Base-by-base conservation (phyloP, 2,797 vertebrate genomes). In the Hybognathus amarus region DNA sequence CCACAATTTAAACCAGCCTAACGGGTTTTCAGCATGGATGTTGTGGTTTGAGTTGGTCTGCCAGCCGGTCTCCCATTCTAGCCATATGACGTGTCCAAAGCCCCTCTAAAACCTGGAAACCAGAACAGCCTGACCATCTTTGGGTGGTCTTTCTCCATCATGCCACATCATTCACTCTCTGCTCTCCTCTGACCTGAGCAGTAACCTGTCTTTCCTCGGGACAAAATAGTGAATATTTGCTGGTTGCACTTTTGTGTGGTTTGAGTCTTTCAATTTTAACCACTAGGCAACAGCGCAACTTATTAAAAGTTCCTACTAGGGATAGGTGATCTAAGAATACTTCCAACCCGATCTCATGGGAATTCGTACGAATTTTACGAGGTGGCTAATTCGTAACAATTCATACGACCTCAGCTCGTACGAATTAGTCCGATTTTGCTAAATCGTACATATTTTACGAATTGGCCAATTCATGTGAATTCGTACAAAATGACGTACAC, bases 211-310 rank as follows among this genome's bases (percentile, higher is more conserved):
- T 50, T 50, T 18, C 11, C n/a, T 36, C 5, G 30, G 36, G n/a
- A 24, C 66, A 59, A n/a, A 61, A 56, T 42, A 38, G 50, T 69
- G 64, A 1, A 54, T 54, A 3, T 70, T 80, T 7, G 1, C 36
- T 24, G 68, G 54, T 81, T 36, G 20, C 20, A 30, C 20, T 12
- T 47, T 79, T 71, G 68, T 80, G 79, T 47, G 54, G 8, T 80
- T 80, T 17, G 5, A 59, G 59, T 22, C 5, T 73, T 33, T 50
- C 15, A 22, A 42, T 42, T 45, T 61, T 61, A 18, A 47, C 68
- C 67, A 33, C 24, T 22, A 61, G 40, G 42, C 69, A 45, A 81
- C 22, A 24, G 11, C 56, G 33, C 7, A 4, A 33, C 36, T 20
- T 47, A 47, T 66, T 18, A 45, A 77, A 30, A 33, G 45, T 50